Evolutionary conservation across 30 jellyfish, hydroid and myxozoan species (phyloP).

Genomic region (Nemopilema nomurai): DNA sequence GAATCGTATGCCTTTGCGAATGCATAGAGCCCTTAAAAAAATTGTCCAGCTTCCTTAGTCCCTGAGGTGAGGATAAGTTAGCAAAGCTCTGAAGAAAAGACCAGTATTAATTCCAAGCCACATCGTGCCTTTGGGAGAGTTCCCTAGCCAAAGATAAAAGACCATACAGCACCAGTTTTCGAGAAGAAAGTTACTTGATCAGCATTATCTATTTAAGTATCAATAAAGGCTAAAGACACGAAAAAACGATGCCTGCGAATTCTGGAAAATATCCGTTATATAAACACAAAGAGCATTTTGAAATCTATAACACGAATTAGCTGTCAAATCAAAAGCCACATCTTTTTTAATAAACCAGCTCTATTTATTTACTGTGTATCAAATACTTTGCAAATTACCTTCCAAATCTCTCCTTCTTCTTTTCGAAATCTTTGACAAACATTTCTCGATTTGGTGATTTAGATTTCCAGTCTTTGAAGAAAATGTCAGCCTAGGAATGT

Average conservation of each 20-base stretch:
- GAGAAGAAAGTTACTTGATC: too few relatives aligned
- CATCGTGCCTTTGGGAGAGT: slow-evolving; percentile 59
- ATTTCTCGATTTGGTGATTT: slow-evolving; percentile 42
- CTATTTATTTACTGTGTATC: too few relatives aligned
- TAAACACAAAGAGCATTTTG: too few relatives aligned
- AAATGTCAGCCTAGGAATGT: not conserved
- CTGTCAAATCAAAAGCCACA: too few relatives aligned
- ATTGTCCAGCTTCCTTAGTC: slow-evolving; percentile 68
- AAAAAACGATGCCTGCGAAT: too few relatives aligned
- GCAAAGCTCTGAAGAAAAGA: slow-evolving; percentile 65
- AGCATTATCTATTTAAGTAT: too few relatives aligned
- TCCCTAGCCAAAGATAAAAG: slow-evolving; percentile 20
- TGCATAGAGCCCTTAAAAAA: not conserved
- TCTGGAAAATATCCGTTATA: not conserved
- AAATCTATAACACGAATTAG: too few relatives aligned
- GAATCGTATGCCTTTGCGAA: not conserved
- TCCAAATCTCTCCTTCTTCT: slow-evolving; percentile 91
- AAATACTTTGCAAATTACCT: slow-evolving; percentile 51
- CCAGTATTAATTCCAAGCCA: slow-evolving; percentile 92
- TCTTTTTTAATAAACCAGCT: too few relatives aligned
- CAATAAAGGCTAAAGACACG: too few relatives aligned
- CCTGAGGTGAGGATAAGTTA: slow-evolving; percentile 56
- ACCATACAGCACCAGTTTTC: not conserved
- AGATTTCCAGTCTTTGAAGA: not conserved
- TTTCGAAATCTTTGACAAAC: slow-evolving; percentile 77